Conservation (phyloP, 2,113 vertebrate species). For the Brachirus orientalis region DNA sequence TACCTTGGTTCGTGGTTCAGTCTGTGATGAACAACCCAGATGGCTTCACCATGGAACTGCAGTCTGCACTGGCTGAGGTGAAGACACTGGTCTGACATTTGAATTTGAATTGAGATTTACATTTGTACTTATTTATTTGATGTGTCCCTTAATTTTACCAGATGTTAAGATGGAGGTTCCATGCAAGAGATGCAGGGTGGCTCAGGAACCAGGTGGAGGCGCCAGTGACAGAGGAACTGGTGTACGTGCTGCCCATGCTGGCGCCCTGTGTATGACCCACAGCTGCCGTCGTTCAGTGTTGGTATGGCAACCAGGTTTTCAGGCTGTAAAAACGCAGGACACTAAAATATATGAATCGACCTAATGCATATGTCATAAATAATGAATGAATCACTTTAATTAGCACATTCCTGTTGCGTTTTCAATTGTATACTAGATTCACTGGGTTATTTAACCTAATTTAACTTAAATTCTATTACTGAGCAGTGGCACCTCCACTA, state of each 20-base stretch:
- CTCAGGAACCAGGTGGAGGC: slow-evolving; percentile 88
- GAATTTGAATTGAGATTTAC: slow-evolving; percentile 6
- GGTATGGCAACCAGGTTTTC: too few species aligned
- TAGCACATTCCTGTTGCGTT: too few species aligned
- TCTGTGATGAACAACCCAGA: slow-evolving; percentile 53
- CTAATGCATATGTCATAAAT: too few species aligned
- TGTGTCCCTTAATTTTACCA: slow-evolving; percentile 35
- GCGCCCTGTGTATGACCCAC: slow-evolving; percentile 81
- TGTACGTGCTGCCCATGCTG: slow-evolving; percentile 84
- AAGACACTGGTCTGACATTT: not conserved
- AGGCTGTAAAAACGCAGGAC: not conserved
- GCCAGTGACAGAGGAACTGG: slow-evolving; percentile 84
- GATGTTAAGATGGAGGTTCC: slow-evolving; percentile 80
- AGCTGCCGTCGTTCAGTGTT: slow-evolving; percentile 82
- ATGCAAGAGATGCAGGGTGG: slow-evolving; percentile 83
- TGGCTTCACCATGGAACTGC: slow-evolving; percentile 76
- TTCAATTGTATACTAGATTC: too few species aligned
- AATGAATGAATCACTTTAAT: too few species aligned
- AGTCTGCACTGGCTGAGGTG: slow-evolving; percentile 77
- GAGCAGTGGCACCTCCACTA: too few species aligned
- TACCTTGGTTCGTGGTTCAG: slow-evolving; percentile 47
- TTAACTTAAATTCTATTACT: too few species aligned
- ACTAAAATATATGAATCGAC: too few species aligned
- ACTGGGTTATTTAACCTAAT: too few species aligned
- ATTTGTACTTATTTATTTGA: slow-evolving; percentile 24